Base-by-base conservation (phyloP, 2,113 vertebrate species). In the Hipposideros armiger region DNA sequence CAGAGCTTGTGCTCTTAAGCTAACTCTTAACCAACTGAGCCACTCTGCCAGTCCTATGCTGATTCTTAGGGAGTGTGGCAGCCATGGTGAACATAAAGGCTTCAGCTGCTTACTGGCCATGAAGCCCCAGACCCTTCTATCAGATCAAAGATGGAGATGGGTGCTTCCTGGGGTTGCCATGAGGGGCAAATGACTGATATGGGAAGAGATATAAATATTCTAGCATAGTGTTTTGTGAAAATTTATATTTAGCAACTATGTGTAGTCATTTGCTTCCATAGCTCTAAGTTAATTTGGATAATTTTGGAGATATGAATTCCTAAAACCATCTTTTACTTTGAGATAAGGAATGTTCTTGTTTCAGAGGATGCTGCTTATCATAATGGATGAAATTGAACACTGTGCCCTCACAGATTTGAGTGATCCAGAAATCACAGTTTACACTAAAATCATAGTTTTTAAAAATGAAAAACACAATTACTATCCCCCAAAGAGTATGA, bases 321-420 rank as follows among this genome's bases (percentile, higher is more conserved):
- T 45, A 52, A 77, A 17, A 24, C 42, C 24, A 62, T 74, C 87
- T 96, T 83, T 96, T 86, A 42, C 47, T 90, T 84, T 66, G 22
- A 60, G 45, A 36, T 15, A 30, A 80, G 64, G 60, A 67, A 90
- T 77, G 47, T 19, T 42, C 0, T 0, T 69, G 58, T 90, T 93
- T 81, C 54, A 45, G 64, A 87, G 74, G 84, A 47, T 67, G 58
- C 80, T 1, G 20, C 66, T 56, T 60, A 45, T 84, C 90, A 45
- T 94, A 50, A 52, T 93, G 47, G 4, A 67, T 89, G n/a, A 60
- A 90, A 81, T 88, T 89, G 73, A 97, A 88, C 90, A 45, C 1
- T 22, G 6, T 28, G 32, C 40, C 20, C 30, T 24, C 8, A 0
- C 10, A 20, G 19, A 80, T 32, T 67, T 28, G n/a, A 56, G 11